Base-by-base conservation (phyloP, 2,113 vertebrate species). In the Cyphomyrus discorhynchus region DNA sequence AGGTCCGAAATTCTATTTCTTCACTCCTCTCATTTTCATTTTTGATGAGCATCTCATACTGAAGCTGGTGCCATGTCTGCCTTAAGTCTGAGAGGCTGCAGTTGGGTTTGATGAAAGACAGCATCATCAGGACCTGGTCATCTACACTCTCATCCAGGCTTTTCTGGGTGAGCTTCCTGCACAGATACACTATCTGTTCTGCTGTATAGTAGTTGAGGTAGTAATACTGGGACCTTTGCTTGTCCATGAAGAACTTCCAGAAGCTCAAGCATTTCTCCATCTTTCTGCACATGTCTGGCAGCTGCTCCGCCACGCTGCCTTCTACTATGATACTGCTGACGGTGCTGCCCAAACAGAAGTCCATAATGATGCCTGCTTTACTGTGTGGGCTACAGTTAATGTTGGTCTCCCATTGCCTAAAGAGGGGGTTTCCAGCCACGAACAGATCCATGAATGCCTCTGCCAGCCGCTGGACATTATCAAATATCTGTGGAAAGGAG, bases 161-260 rank as follows among this genome's bases (percentile, higher is more conserved):
- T 86, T 92, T 90, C 47, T 93, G 94, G 88, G 91, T 93, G 88
- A 99, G 95, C 74, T 97, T 94, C 0, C 86, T 92, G 94, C 97
- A 96, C 90, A 99, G 90, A 91, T 95, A 97, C 24, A 99, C 97
- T 91, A 99, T 94, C 94, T 99, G 98, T 91, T 99, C 97, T 0
- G 97, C 96, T 0, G 96, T 98, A 94, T 97, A 99, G 92, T 97
- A 98, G 94, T 98, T 99, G 86, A 99, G 94, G 93, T 97, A 97
- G 91, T 97, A 97, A 91, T 97, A 91, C 47, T 95, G 90, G 0
- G 90, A 92, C 5, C 98, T 94, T 90, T 98, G 97, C 62, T 95
- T 84, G 2, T 92, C 91, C 90, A 99, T 96, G 49, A 97, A 97
- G 24, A 46, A 84, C 90, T 96, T 94, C 98, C 98, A 99, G 2